Conservation (phyloP, 2,888 invertebrate genomes). For the Caradrina clavipalpis region DNA sequence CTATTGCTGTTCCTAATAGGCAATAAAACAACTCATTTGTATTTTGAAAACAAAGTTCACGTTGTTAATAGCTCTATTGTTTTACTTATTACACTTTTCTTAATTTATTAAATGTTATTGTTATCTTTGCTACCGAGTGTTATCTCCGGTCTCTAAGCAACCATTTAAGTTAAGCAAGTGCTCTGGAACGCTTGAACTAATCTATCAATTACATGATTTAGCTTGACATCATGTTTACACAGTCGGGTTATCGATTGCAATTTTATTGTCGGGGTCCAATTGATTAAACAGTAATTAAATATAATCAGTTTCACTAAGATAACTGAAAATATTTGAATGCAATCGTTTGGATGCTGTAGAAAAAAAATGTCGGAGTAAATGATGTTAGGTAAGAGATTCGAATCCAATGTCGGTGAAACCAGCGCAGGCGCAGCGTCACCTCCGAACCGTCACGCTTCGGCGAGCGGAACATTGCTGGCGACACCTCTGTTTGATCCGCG, state of each 20-base stretch:
- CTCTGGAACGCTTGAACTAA: constrained; percentile 17
- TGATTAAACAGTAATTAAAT: constrained; percentile 64
- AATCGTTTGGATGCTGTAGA: constrained; percentile 68
- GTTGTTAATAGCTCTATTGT: background rate
- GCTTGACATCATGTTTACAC: constrained; percentile 49
- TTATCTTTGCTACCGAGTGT: background rate
- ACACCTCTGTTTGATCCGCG: constrained; percentile 78
- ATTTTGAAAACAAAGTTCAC: constrained; percentile 12
- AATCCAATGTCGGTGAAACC: constrained; percentile 87
- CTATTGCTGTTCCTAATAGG: background rate
- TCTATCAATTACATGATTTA: constrained; percentile 32
- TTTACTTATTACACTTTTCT: background rate
- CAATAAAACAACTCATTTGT: constrained; percentile 19
- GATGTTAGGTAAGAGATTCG: constrained; percentile 81
- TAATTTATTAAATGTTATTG: background rate
- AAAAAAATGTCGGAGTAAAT: constrained; percentile 80
- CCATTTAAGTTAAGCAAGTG: constrained; percentile 29
- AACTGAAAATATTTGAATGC: constrained; percentile 71
- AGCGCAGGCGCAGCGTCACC: constrained; percentile 69
- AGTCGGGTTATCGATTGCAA: constrained; percentile 48
- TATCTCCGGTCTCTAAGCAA: background rate
- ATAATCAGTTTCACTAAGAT: constrained; percentile 66
- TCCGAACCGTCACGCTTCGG: constrained; percentile 78
- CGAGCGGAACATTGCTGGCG: constrained; percentile 86
- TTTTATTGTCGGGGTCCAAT: constrained; percentile 49